A percentile compares a stretch with the other conserved stretches of the same genome.
Evolutionary conservation across 2,888 invertebrate species (phyloP).

Genomic region (Nasonovia ribisnigri): DNA sequence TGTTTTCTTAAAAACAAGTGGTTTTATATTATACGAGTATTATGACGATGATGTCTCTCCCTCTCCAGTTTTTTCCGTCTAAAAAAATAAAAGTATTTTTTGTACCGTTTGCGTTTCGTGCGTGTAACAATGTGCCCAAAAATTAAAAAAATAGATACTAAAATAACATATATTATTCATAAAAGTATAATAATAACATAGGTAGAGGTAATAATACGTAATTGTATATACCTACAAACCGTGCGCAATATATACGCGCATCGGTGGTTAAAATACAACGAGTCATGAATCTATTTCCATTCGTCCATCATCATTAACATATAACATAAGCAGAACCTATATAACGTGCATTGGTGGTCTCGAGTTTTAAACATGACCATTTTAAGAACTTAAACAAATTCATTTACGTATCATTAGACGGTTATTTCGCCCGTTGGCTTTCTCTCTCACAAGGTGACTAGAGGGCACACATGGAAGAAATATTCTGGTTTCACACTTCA

Average conservation of each 20-base stretch:
- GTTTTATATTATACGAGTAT: background rate
- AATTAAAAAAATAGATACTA: background rate
- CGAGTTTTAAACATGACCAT: conserved; percentile 52
- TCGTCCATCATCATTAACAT: conserved; percentile 41
- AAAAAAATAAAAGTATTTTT: background rate
- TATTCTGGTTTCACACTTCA: conserved; percentile 49
- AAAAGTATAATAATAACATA: background rate
- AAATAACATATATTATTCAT: background rate
- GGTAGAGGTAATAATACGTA: background rate
- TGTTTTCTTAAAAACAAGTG: background rate
- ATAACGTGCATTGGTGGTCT: conserved; percentile 37
- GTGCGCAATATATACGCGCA: background rate
- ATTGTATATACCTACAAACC: background rate
- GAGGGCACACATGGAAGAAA: conserved; percentile 10
- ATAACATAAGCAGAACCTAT: background rate
- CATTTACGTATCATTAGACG: conserved; percentile 56
- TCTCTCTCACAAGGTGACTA: conserved; percentile 40
- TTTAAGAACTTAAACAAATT: conserved; percentile 59
- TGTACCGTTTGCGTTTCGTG: background rate
- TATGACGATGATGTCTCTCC: background rate
- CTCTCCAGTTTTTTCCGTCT: background rate
- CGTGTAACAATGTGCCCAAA: background rate
- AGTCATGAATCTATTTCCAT: conserved; percentile 28
- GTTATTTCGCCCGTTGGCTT: conserved; percentile 41
- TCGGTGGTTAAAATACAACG: conserved; percentile 18